Evolutionary conservation across 2,797 vertebrate genomes (phyloP).

Genomic region (Poecilia velifera): DNA sequence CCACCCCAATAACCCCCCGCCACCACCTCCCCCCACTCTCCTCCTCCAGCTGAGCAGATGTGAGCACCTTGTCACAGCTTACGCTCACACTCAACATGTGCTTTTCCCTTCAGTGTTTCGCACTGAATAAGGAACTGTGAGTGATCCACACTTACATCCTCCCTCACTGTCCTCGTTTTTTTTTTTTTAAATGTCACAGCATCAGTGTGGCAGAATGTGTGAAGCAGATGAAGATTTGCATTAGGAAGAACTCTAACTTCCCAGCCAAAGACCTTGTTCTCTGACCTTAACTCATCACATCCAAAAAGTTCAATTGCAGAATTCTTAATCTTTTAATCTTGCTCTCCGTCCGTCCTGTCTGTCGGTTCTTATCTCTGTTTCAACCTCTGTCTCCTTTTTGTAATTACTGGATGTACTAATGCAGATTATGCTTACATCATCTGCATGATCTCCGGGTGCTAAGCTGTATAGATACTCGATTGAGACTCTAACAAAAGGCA

Average conservation of each 20-base stretch:
- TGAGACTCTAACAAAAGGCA: slow-evolving; percentile 15
- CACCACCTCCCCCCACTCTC: not conserved
- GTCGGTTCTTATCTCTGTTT: slow-evolving; percentile 45
- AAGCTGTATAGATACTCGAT: slow-evolving; percentile 54
- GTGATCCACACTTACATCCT: slow-evolving; percentile 27
- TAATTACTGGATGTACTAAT: slow-evolving; percentile 78
- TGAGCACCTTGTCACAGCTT: slow-evolving; percentile 68
- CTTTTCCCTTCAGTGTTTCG: slow-evolving; percentile 60
- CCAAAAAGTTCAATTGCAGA: slow-evolving; percentile 70
- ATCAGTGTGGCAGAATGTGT: slow-evolving; percentile 48
- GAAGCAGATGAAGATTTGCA: slow-evolving; percentile 51
- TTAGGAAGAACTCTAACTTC: slow-evolving; percentile 25
- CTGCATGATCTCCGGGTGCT: slow-evolving; percentile 46
- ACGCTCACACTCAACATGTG: slow-evolving; percentile 55
- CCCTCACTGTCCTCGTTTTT: slow-evolving; percentile 11
- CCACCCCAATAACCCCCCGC: not conserved
- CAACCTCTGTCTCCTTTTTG: slow-evolving; percentile 63
- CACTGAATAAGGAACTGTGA: slow-evolving; percentile 52
- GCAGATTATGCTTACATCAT: slow-evolving; percentile 76
- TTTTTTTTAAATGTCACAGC: slow-evolving; percentile 21
- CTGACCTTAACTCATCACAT: slow-evolving; percentile 67
- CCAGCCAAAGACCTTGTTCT: slow-evolving; percentile 35
- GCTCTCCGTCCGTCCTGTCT: slow-evolving; percentile 19
- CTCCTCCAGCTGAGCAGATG: slow-evolving; percentile 49
- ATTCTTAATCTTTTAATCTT: slow-evolving; percentile 83